Evolutionary conservation across 2,888 invertebrate species (phyloP), one percentile per base, ranked within the genome.

Genomic region (Drosophila mayaguana): DNA sequence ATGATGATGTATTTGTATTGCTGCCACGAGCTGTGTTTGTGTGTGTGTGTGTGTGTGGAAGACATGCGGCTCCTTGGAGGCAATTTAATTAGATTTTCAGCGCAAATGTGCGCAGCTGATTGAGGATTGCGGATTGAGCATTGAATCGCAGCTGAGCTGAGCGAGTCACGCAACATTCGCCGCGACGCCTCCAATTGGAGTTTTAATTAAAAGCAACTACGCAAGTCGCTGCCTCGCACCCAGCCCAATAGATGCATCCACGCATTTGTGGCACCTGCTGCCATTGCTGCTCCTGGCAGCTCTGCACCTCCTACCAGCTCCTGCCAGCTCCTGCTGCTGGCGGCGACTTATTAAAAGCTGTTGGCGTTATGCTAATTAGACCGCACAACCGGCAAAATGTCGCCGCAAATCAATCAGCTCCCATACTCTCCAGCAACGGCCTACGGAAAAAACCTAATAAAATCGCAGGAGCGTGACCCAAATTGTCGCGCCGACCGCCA

Each of bases 161-260:
- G 51, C 53, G 60, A 64, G 57, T 60, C 61, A 63, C 75, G 68
- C 68, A 65, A 38, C 54, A 28, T 36, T 45, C 40, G 34, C 32
- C 42, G 28, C 48, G 45, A 18, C 57, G 48, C 55, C 57, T 64
- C 54, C 66, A 78, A 90, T 85, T 90, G 84, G 88, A 89, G 85
- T 91, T 91, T 90, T 90, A 91, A 91, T 90, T 91, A 90, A 90
- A 90, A 84, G 80, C 87, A 83, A 79, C 80, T 80, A 76, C 72
- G 75, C 62, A 60, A 42, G 28, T 9, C 14, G 12, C 42, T 50
- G 60, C 69, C 20, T 59, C 46, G 70, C 32, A 45, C 18, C 59
- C 59, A 34, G 60, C 11, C 50, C 48, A 40, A 36, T 45, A 60
- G 72, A 46, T 75, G 75, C 75, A 69, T 53, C 32, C 46, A 43